Evolutionary conservation across 2,797 vertebrate genomes (phyloP).

Genomic region (Kryptopterus vitreolus): DNA sequence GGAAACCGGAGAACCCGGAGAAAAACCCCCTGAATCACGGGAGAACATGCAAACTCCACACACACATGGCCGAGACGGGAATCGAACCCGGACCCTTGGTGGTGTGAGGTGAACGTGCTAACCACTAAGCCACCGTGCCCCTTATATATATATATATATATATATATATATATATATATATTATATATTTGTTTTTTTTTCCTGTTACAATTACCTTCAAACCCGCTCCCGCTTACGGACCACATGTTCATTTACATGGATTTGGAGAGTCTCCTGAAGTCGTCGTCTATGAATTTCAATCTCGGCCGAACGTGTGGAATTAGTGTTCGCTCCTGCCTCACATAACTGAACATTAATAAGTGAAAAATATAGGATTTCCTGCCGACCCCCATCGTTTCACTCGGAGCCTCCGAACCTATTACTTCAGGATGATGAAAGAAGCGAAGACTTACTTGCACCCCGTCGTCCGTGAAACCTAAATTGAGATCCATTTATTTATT

Average conservation of each 20-base stretch:
- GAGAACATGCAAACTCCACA: too few relatives aligned
- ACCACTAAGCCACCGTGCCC: too few relatives aligned
- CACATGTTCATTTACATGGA: not conserved
- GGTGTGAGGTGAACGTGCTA: too few relatives aligned
- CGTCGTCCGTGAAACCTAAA: not conserved
- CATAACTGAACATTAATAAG: constrained; percentile 16
- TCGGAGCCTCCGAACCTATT: not conserved
- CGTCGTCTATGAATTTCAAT: constrained; percentile 19
- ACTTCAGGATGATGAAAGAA: constrained; percentile 10
- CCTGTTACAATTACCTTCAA: not conserved
- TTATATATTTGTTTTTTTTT: not conserved
- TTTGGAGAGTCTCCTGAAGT: not conserved
- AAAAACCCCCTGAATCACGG: too few relatives aligned
- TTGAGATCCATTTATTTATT: too few relatives aligned
- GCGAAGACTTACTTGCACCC: not conserved
- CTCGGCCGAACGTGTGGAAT: constrained; percentile 35
- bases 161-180: too few relatives aligned
- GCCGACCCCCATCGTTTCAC: constrained; percentile 7
- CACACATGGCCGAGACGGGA: too few relatives aligned
- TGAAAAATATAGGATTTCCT: not conserved
- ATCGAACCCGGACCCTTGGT: too few relatives aligned
- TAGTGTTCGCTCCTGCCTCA: constrained; percentile 20
- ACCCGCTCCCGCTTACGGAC: not conserved
- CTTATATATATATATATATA: too few relatives aligned
- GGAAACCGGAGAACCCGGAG: too few relatives aligned